phyloP scores from a whole-genome alignment of 1,140 invertebrate species.

The Trichonephila clavata region DNA sequence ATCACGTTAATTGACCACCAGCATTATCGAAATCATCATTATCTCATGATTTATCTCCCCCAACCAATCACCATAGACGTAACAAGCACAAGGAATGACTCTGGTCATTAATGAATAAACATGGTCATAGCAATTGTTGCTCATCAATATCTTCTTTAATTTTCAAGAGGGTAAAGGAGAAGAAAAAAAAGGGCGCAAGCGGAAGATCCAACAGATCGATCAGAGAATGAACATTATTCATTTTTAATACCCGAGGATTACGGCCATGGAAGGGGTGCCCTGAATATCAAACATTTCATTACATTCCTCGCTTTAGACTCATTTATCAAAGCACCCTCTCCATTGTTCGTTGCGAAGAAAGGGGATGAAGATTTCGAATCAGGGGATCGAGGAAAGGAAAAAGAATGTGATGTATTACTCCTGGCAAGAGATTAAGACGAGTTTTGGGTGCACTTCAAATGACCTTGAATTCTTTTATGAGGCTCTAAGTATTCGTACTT shows the following conservation, averaged over 20 bases:
- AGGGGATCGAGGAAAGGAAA: background rate
- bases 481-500: too few species aligned
- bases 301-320: background rate
- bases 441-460: too few species aligned
- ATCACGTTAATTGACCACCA: too few species aligned
- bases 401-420: background rate
- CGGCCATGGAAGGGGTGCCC: background rate
- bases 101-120: too few species aligned
- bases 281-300: constrained; percentile 58
- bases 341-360: constrained; percentile 11
- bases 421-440: background rate
- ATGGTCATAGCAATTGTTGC: too few species aligned
- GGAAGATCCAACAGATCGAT: background rate
- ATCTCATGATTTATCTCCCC: too few species aligned
- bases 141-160: background rate
- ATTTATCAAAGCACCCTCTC: constrained; percentile 47
- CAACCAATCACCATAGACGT: too few species aligned
- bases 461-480: too few species aligned
- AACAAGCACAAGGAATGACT: too few species aligned
- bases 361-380: background rate
- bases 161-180: background rate
- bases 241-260: constrained; percentile 51
- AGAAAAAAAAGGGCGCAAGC: background rate
- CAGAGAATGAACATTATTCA: constrained; percentile 37
- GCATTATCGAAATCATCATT: too few species aligned